These are phyloP conservation scores for Saguinus midas DNA, from an alignment of 2,113 vertebrate genomes.

Conservation along the genomic window DNA sequence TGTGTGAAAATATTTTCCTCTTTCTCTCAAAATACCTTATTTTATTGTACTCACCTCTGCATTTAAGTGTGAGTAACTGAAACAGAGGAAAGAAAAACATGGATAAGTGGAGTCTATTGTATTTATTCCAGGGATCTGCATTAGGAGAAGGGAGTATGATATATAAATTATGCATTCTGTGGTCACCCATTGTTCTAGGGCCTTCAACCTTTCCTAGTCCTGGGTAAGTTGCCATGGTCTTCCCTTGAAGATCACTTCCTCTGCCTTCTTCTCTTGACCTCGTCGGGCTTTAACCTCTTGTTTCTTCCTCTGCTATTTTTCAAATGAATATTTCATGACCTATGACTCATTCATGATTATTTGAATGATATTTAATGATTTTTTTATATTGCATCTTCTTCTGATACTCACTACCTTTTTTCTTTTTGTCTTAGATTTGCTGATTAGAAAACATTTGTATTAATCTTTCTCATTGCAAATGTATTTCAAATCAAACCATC, in stretches of 20 bases:
- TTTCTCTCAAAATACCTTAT: background rate
- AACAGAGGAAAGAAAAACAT: background rate
- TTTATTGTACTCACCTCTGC: background rate
- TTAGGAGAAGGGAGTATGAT: background rate
- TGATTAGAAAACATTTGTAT: background rate
- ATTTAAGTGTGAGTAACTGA: background rate
- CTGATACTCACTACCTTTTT: background rate
- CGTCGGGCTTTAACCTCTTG: background rate
- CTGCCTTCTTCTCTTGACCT: background rate
- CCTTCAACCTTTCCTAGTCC: background rate
- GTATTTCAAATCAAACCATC: background rate
- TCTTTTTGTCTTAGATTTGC: background rate
- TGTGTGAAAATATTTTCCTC: background rate
- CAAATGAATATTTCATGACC: background rate
- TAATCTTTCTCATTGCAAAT: conserved; percentile 41
- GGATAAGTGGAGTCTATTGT: background rate
- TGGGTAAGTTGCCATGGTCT: background rate
- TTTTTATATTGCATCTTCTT: background rate
- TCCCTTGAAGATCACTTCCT: background rate
- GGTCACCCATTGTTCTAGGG: rapidly evolving
- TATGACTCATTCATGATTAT: background rate
- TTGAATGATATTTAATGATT: background rate
- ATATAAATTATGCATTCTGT: rapidly evolving
- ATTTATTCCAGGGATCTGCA: background rate
- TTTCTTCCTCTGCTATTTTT: background rate